Conservation (phyloP, 2,797 vertebrate genomes). For the Neostethus bicornis region DNA sequence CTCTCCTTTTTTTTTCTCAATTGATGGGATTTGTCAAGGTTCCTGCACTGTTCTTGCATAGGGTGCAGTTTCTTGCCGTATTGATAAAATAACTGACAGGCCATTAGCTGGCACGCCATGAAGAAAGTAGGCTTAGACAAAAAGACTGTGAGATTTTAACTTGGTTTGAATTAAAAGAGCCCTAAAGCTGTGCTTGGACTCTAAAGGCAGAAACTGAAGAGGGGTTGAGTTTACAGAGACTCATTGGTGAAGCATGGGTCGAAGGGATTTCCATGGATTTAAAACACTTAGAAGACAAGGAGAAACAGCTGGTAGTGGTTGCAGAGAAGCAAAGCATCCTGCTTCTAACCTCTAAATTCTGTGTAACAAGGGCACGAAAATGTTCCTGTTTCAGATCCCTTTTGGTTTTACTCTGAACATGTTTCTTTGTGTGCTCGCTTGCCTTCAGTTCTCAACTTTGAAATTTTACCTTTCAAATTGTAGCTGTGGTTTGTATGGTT, state of each 20-base stretch:
- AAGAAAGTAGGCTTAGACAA: background rate
- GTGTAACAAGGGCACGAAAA: constrained; percentile 29
- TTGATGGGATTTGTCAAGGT: constrained; percentile 45
- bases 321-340: constrained; percentile 24
- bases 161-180: constrained; percentile 60
- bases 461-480: constrained; percentile 28
- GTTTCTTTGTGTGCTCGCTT: constrained; percentile 34
- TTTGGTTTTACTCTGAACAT: constrained; percentile 24
- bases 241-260: constrained; percentile 38
- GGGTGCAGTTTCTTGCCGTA: constrained; percentile 24
- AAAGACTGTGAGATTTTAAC: constrained; percentile 41
- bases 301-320: constrained; percentile 66
- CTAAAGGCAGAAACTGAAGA: constrained; percentile 7
- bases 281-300: constrained; percentile 51
- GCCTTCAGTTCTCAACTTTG: constrained; percentile 25
- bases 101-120: constrained; percentile 18
- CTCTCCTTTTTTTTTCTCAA: constrained; percentile 43
- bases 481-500: constrained; percentile 37
- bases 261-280: constrained; percentile 40
- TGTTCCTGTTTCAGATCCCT: constrained; percentile 32
- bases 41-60: constrained; percentile 37
- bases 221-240: constrained; percentile 12
- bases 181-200: constrained; percentile 28
- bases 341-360: constrained; percentile 34
- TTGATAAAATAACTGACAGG: constrained; percentile 44